These are phyloP conservation scores for Morelia viridis DNA, from an alignment of 2,797 vertebrate genomes.

Conservation along the genomic window DNA sequence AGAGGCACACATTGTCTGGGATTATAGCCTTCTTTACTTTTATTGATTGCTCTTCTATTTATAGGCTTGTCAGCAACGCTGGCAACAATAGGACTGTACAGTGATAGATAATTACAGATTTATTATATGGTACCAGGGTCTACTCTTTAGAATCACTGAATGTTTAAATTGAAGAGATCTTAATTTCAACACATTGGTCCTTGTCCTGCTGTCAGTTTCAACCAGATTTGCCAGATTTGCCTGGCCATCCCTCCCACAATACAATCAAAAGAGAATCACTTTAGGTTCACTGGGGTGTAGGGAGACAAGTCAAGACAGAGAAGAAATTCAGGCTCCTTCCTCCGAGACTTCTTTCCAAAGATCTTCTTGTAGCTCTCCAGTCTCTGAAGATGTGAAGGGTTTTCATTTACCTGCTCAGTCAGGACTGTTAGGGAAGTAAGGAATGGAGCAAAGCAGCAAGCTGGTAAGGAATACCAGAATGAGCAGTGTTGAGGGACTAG, in stretches of 20 bases:
- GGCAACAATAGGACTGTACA: not conserved
- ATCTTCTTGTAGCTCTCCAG: not conserved
- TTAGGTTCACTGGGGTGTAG: not conserved
- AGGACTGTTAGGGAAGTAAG: not conserved
- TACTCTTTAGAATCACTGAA: not conserved
- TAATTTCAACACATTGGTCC: not conserved
- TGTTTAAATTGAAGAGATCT: not conserved
- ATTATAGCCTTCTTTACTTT: not conserved
- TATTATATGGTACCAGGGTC: not conserved
- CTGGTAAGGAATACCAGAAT: not conserved
- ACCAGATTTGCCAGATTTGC: not conserved
- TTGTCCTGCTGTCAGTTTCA: not conserved
- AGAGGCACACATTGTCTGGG: not conserved
- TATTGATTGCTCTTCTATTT: not conserved
- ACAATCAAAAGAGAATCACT: not conserved
- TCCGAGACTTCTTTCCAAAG: not conserved
- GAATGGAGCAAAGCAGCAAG: not conserved
- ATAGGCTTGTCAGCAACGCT: not conserved
- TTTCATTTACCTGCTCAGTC: not conserved
- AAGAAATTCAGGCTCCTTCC: not conserved
- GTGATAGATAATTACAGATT: not conserved
- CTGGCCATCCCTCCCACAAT: not conserved
- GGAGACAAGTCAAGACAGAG: not conserved
- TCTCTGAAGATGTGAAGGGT: not conserved
- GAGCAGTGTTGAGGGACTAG: not conserved